These are phyloP conservation scores for Nephotettix cincticeps DNA, from an alignment of 1,140 invertebrate species.

Conservation along the genomic window DNA sequence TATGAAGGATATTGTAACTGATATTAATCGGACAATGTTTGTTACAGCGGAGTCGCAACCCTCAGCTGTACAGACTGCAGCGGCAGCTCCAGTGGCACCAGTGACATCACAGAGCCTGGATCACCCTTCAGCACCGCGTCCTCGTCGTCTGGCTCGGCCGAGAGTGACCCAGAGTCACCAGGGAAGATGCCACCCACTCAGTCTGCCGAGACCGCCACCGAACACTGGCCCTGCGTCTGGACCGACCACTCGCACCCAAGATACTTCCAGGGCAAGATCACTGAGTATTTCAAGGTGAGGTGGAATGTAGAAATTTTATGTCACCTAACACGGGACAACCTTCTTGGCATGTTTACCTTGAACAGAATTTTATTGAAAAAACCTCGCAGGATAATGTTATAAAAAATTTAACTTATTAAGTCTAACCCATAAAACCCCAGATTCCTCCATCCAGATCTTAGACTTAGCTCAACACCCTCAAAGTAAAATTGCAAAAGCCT, in stretches of 20 bases:
- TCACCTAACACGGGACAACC: no score
- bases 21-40: no score
- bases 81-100: slow-evolving; percentile 60
- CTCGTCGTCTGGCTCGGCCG: slow-evolving; percentile 49
- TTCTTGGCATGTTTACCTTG: no score
- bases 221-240: slow-evolving; percentile 35
- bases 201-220: slow-evolving; percentile 50
- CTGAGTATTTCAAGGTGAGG: slow-evolving; percentile 68
- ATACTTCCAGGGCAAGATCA: slow-evolving; percentile 63
- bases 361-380: no score
- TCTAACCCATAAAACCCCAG: no score
- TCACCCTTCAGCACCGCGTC: slow-evolving; percentile 68
- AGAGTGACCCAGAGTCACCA: slow-evolving; percentile 40
- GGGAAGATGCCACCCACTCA: slow-evolving; percentile 53
- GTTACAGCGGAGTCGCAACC: slow-evolving; percentile 68
- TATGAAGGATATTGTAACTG: no score
- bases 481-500: no score
- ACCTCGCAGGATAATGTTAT: no score
- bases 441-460: no score
- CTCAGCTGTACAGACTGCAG: slow-evolving; percentile 64
- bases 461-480: no score
- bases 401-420: no score
- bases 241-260: slow-evolving; percentile 33
- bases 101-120: slow-evolving; percentile 76
- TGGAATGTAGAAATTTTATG: no score